Base-by-base conservation (phyloP, 2,888 invertebrate genomes). In the Oligia fasciuncula region DNA sequence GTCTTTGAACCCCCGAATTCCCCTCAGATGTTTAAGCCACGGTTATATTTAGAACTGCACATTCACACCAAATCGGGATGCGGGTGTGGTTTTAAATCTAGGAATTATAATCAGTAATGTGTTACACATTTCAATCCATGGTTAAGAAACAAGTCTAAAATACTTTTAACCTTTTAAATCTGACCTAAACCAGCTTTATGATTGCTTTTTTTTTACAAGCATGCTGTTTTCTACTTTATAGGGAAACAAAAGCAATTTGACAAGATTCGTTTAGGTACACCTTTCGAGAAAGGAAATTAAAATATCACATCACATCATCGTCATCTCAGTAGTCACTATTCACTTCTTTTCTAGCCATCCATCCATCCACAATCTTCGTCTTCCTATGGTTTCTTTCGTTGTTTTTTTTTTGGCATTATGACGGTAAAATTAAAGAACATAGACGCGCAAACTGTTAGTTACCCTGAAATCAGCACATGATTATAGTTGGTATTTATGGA, bases 1-100 rank as follows among this genome's bases (percentile, higher is more conserved):
- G 96, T 95, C 95, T 93, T 95, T 96, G 96, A 96, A 95, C 96
- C 93, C 91, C 96, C 91, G 92, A 96, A 96, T 95, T 95, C 95
- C 95, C 95, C 94, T 92, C 93, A 91, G 90, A 92, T 93, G 93
- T 92, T 92, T 81, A 91, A 90, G 91, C 90, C 90, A 89, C 83
- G 88, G 88, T 94, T 96, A 96, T 93, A 95, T 95, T 94, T 96
- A 96, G 96, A 96, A 94, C 94, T 94, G 95, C 96, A 94, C 94
- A 94, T 92, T 93, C 91, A 91, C 89, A 91, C 91, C 84, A 83
- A 87, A 86, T 91, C 89, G 88, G 92, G 92, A 91, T 86, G 90
- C 87, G 90, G 81, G 86, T 91, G 88, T 91, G 89, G 90, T 89
- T 91, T 85, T 84, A 87, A 90, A 92, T 89, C 93, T 93, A 92